Evolutionary conservation across 2,888 invertebrate genomes (phyloP).

Genomic region (Achlya flavicornis): DNA sequence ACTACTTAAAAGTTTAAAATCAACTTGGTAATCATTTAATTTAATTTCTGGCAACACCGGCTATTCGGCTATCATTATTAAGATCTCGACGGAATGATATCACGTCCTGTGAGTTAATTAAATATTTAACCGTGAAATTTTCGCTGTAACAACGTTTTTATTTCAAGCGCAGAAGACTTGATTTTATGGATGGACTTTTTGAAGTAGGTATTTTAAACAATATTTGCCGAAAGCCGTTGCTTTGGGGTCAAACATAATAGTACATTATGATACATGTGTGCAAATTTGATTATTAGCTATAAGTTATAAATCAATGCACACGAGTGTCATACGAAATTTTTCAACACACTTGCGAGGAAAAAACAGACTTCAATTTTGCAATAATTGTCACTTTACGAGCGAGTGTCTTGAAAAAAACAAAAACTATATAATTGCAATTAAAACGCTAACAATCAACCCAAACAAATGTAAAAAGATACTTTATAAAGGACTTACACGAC

Average conservation of each 20-base stretch:
- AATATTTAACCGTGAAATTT: slow-evolving; percentile 4
- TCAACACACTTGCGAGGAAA: no score
- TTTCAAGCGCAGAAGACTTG: background rate
- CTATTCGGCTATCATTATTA: slow-evolving; percentile 6
- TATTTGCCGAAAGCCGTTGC: background rate
- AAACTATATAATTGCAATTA: background rate
- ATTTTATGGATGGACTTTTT: background rate
- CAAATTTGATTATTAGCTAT: no score
- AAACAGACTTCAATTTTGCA: no score
- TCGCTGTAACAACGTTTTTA: background rate
- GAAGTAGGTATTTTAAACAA: background rate
- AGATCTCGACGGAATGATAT: background rate
- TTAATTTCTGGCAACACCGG: background rate
- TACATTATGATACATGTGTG: no score
- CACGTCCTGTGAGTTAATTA: slow-evolving; percentile 6
- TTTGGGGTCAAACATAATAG: no score
- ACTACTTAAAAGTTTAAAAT: background rate
- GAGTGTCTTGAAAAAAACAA: background rate
- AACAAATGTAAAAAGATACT: slow-evolving; percentile 25
- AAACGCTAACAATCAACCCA: background rate
- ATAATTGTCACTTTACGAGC: no score
- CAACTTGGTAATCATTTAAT: background rate
- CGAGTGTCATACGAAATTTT: no score
- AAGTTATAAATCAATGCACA: no score
- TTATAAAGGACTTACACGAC: slow-evolving; percentile 34